Evolutionary conservation across 2,113 vertebrate species (phyloP).

Genomic region (Cryptotis parvus): DNA sequence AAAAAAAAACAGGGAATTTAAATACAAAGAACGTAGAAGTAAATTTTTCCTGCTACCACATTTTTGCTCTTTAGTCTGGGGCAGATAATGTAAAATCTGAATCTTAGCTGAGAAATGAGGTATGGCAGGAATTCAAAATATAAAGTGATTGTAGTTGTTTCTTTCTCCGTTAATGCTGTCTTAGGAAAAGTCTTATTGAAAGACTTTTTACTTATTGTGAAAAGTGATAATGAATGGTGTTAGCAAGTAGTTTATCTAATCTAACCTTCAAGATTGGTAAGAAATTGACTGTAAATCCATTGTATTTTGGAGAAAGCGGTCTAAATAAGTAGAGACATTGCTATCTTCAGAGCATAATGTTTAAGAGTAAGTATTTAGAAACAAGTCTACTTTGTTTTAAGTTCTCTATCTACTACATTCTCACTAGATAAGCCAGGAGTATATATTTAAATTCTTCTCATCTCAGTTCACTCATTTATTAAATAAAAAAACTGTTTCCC

Average conservation of each 20-base stretch:
- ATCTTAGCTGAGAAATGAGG: no score
- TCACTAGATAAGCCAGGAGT: no score
- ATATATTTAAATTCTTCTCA: no score
- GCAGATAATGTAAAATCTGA: neutral
- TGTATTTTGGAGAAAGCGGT: no score
- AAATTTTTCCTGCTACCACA: neutral
- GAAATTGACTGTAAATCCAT: neutral
- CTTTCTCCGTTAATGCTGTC: neutral
- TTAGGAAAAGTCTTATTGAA: neutral
- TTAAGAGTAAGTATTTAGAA: no score
- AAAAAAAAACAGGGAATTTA: no score
- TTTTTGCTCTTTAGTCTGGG: neutral
- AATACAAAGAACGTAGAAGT: neutral
- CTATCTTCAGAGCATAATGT: no score
- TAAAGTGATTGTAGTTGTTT: neutral
- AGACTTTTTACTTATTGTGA: neutral
- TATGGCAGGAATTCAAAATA: neutral
- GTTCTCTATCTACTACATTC: no score
- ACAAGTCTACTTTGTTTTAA: no score
- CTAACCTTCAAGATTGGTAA: neutral
- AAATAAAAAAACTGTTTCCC: no score
- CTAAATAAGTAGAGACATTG: no score
- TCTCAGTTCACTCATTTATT: no score
- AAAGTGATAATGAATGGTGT: neutral
- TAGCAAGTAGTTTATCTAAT: neutral